These are phyloP conservation scores for Ceratotherium simum DNA, from an alignment of 2,113 vertebrate genomes.

Conservation along the genomic window DNA sequence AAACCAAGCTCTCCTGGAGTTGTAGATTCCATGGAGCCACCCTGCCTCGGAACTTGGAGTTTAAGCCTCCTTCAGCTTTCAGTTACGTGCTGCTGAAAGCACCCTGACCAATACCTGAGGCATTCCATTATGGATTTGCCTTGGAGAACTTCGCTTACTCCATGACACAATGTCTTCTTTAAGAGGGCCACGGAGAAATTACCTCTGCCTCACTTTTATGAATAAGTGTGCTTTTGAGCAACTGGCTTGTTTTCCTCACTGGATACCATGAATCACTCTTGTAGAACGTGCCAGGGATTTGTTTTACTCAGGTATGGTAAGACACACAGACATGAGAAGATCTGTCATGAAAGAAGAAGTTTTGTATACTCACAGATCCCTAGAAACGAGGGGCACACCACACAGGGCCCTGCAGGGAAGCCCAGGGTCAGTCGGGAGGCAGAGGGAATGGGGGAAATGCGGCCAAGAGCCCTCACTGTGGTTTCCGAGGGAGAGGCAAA, in stretches of 20 bases:
- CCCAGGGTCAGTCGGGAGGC: not conserved
- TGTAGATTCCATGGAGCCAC: not conserved
- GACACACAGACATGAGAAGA: not conserved
- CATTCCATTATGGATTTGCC: not conserved
- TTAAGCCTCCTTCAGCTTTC: not conserved
- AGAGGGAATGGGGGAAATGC: rapidly evolving
- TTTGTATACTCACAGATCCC: not conserved
- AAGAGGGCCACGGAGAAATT: not conserved
- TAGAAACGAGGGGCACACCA: not conserved
- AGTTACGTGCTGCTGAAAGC: not conserved
- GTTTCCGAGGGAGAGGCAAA: not conserved
- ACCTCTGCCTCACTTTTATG: not conserved
- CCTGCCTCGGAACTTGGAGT: not conserved
- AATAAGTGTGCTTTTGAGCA: not conserved
- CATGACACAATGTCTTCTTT: not conserved
- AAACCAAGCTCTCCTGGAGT: not conserved
- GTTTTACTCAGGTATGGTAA: not conserved
- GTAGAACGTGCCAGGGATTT: not conserved
- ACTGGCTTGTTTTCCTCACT: not conserved
- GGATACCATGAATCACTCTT: not conserved
- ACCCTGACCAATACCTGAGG: rapidly evolving
- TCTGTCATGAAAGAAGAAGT: not conserved
- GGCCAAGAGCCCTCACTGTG: not conserved
- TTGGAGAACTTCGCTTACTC: not conserved
- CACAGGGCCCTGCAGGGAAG: not conserved